Evolutionary conservation across 2,113 vertebrate species (phyloP).

Genomic region (Sturnus vulgaris): DNA sequence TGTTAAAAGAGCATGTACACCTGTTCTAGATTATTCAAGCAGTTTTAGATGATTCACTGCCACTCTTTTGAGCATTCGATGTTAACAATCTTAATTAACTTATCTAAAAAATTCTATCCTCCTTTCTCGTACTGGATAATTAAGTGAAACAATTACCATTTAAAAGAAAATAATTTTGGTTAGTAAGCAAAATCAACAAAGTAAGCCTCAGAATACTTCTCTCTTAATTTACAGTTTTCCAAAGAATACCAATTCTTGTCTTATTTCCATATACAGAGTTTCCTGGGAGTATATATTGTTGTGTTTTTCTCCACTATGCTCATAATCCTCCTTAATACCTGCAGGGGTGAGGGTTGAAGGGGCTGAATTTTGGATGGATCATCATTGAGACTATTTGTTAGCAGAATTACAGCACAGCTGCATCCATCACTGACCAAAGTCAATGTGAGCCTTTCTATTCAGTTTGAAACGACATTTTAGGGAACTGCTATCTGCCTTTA

Average conservation of each 20-base stretch:
- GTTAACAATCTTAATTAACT: neutral
- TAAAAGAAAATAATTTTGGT: neutral
- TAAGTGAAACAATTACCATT: neutral
- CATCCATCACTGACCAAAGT: neutral
- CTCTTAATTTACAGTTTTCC: neutral
- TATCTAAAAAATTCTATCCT: neutral
- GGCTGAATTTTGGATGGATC: neutral
- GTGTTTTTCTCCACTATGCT: neutral
- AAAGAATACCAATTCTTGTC: neutral
- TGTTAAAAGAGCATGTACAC: neutral
- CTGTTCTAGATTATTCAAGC: neutral
- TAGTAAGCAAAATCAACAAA: neutral
- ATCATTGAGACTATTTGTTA: neutral
- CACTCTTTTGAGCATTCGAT: neutral
- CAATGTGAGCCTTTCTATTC: neutral
- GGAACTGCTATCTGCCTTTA: neutral
- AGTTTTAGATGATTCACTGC: neutral
- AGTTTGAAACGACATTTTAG: neutral
- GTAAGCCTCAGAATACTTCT: neutral
- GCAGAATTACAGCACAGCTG: neutral
- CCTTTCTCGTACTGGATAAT: neutral
- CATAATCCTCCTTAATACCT: neutral
- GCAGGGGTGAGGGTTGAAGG: neutral
- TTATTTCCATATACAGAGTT: neutral
- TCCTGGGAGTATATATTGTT: neutral